These are phyloP conservation scores for Nowickia ferox DNA, from an alignment of 2,888 invertebrate species.

Conservation along the genomic window DNA sequence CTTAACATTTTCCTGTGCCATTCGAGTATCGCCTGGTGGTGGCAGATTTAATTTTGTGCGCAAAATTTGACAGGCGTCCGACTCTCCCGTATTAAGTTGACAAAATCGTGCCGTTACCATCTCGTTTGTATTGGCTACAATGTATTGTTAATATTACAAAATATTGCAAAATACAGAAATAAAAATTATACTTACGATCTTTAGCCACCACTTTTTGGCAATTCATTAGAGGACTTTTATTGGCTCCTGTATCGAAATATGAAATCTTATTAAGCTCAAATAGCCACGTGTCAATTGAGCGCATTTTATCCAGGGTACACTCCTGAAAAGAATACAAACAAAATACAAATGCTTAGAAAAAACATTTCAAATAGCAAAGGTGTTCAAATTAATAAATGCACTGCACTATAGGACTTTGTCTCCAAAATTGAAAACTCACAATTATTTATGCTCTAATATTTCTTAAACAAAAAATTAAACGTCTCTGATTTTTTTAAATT, in stretches of 20 bases:
- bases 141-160: neutral
- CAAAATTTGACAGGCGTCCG: constrained; percentile 81
- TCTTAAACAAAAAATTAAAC: too few relatives aligned
- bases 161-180: neutral
- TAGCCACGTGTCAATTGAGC: constrained; percentile 81
- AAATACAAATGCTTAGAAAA: neutral
- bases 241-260: constrained; percentile 78
- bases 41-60: constrained; percentile 75
- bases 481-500: too few relatives aligned
- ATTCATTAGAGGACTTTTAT: constrained; percentile 81
- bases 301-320: constrained; percentile 81
- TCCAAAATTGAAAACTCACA: too few relatives aligned
- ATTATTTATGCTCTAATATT: too few relatives aligned
- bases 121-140: constrained; percentile 74
- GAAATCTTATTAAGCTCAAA: constrained; percentile 82
- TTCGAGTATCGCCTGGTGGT: constrained; percentile 50
- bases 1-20: constrained; percentile 52
- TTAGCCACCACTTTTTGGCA: constrained; percentile 83
- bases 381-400: too few relatives aligned
- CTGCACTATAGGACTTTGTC: too few relatives aligned
- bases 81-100: constrained; percentile 81
- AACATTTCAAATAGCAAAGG: neutral
- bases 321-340: constrained; percentile 74
- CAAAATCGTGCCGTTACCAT: constrained; percentile 81
- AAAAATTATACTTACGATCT: constrained; percentile 79